These are phyloP conservation scores for Flexamia atlantica DNA, from an alignment of 2,888 invertebrate species.

Conservation along the genomic window DNA sequence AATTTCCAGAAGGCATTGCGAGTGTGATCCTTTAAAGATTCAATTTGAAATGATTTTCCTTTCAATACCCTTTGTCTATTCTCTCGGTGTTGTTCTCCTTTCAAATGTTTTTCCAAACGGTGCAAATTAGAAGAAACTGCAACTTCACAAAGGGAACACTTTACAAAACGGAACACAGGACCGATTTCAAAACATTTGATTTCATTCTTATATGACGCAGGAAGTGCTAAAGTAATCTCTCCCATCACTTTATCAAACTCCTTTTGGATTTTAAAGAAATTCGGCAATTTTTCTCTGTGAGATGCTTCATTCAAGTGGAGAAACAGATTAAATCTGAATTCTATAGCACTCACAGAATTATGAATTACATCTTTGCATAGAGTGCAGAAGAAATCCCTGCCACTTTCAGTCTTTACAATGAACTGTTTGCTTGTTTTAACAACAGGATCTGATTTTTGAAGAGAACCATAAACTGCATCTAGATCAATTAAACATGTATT, in stretches of 20 bases:
- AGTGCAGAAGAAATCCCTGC: neutral
- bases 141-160: conserved; percentile 14
- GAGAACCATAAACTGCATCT: neutral
- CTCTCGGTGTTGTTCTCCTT: neutral
- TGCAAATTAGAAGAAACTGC: neutral
- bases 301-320: neutral
- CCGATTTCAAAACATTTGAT: conserved; percentile 42
- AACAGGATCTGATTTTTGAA: neutral
- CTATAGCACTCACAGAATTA: neutral
- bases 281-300: neutral
- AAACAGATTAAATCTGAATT: conserved; percentile 13
- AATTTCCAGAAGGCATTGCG: neutral
- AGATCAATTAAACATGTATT: too few species aligned
- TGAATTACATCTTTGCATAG: neutral
- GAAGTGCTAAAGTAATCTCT: neutral
- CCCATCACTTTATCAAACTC: neutral
- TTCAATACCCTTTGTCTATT: neutral
- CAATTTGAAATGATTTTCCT: too few species aligned
- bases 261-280: conserved; percentile 5
- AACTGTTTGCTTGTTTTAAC: neutral
- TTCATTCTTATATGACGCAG: neutral
- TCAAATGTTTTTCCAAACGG: conserved; percentile 4
- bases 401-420: conserved; percentile 9
- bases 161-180: conserved; percentile 3
- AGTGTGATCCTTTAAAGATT: neutral